Percentiles rank a stretch among this genome's conserved stretches.
Conservation (phyloP, 2,888 invertebrate genomes). For the Napeogenes inachia region DNA sequence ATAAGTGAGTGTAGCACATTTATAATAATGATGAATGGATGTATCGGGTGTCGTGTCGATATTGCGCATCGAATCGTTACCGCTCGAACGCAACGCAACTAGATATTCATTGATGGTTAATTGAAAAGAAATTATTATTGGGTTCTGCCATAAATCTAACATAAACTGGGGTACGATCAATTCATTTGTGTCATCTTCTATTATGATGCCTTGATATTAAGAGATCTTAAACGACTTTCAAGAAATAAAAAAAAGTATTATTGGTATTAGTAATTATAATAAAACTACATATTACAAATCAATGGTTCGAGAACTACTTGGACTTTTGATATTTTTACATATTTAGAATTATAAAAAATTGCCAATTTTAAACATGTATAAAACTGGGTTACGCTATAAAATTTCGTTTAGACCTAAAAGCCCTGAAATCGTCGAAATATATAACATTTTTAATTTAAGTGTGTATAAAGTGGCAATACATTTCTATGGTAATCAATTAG, state of each 20-base stretch:
- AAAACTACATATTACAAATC: no score
- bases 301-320: no score
- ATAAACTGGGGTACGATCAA: constrained; percentile 60
- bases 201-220: constrained; percentile 37
- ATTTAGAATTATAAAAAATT: no score
- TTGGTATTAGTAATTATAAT: no score
- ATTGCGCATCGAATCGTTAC: constrained; percentile 69
- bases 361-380: no score
- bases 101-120: constrained; percentile 65
- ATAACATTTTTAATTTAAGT: neutral
- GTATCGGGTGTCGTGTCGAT: constrained; percentile 42
- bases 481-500: constrained; percentile 38
- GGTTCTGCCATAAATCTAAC: constrained; percentile 65
- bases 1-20: constrained; percentile 77
- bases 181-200: constrained; percentile 23
- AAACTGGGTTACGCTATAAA: no score
- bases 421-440: neutral
- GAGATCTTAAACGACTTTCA: constrained; percentile 46
- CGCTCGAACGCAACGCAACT: constrained; percentile 54
- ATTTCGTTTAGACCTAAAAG: no score
- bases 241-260: no score
- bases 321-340: no score
- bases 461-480: constrained; percentile 5
- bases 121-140: constrained; percentile 70
- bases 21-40: constrained; percentile 77